These are phyloP conservation scores for Brachionus asplanchnoidis DNA, from an alignment of 1,140 invertebrate genomes.

Conservation along the genomic window DNA sequence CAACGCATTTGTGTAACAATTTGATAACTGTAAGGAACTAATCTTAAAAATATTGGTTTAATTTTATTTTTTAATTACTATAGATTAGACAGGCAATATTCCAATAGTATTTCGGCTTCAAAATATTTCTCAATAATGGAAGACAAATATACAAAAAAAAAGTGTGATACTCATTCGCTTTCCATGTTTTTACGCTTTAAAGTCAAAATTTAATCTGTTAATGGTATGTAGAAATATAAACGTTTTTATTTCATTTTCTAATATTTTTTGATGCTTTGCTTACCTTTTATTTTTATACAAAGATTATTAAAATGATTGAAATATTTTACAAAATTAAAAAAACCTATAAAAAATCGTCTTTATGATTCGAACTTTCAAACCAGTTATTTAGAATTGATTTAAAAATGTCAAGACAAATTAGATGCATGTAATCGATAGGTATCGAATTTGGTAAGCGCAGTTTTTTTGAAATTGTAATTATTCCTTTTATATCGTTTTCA, in stretches of 20 bases:
- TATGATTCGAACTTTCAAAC: not conserved
- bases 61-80: not conserved
- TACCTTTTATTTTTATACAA: no score
- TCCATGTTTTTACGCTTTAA: constrained; percentile 2
- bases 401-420: constrained; percentile 1
- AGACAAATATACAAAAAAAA: not conserved
- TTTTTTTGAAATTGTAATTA: no score
- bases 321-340: not conserved
- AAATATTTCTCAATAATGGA: not conserved
- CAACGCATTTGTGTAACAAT: not conserved
- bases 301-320: not conserved
- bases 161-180: not conserved
- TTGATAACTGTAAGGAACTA: not conserved
- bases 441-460: not conserved
- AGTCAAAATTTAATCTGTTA: not conserved
- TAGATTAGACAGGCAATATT: constrained; percentile 13
- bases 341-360: not conserved
- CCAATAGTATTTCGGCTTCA: not conserved
- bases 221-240: constrained; percentile 6
- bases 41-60: not conserved
- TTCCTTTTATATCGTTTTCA: no score
- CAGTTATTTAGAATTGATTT: constrained; percentile 5
- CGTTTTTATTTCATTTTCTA: not conserved
- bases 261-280: not conserved
- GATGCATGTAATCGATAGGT: not conserved